Evolutionary conservation across 1,140 invertebrate species (phyloP).

Genomic region (Hyles vespertilio): DNA sequence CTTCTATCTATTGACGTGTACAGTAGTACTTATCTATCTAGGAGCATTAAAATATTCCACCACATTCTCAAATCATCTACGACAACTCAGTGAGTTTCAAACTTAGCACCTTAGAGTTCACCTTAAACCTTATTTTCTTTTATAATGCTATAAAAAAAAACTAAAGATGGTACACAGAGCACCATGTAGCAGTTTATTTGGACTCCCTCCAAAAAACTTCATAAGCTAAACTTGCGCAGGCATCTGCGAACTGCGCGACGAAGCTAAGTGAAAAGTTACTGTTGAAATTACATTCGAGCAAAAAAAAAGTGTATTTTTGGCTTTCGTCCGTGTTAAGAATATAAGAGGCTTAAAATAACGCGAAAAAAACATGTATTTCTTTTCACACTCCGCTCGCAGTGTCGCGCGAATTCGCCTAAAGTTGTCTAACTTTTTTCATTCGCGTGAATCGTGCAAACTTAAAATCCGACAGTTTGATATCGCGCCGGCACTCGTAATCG

Average conservation of each 20-base stretch:
- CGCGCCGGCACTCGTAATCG: constrained; percentile 7
- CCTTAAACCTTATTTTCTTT: no score
- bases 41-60: no score
- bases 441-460: constrained; percentile 17
- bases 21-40: no score
- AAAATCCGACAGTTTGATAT: constrained; percentile 26
- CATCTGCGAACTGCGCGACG: constrained; percentile 31
- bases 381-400: constrained; percentile 3
- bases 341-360: constrained; percentile 53
- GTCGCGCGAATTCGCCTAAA: constrained; percentile 19
- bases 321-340: constrained; percentile 43
- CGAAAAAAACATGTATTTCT: constrained; percentile 24
- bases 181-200: constrained; percentile 29
- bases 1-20: no score
- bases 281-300: constrained; percentile 41
- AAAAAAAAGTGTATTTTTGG: constrained; percentile 37
- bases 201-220: constrained; percentile 47
- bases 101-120: no score
- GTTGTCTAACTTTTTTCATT: constrained; percentile 41
- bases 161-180: no score
- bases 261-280: constrained; percentile 58
- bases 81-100: no score
- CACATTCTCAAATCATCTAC: no score
- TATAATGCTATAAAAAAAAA: no score
- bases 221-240: constrained; percentile 47